Evolutionary conservation across 2,797 vertebrate genomes (phyloP).

Genomic region (Graptemys geographica): DNA sequence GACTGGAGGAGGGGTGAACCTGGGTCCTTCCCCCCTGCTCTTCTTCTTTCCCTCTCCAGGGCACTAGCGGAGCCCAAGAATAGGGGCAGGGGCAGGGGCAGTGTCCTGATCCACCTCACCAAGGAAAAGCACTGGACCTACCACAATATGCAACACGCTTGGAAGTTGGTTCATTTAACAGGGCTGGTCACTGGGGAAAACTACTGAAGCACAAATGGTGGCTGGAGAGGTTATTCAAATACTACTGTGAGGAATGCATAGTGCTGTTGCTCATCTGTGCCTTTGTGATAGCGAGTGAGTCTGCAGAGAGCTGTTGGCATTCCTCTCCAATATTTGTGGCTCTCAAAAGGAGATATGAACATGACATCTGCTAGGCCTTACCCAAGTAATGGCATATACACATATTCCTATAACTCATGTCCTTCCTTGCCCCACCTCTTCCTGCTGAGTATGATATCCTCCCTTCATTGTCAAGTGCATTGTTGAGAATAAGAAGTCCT

Average conservation of each 20-base stretch:
- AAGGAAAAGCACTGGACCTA: too few relatives aligned
- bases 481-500: fast-evolving
- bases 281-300: fast-evolving
- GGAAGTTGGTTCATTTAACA: not conserved
- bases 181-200: fast-evolving
- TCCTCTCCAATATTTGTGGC: not conserved
- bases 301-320: not conserved
- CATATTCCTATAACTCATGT: not conserved
- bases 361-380: not conserved
- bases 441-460: not conserved
- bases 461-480: not conserved
- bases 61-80: too few relatives aligned
- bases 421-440: not conserved
- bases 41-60: too few relatives aligned
- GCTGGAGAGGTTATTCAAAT: not conserved
- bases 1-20: too few relatives aligned
- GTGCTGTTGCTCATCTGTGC: fast-evolving
- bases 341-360: not conserved
- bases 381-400: not conserved
- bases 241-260: not conserved
- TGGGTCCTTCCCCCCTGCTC: too few relatives aligned
- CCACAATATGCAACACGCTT: not conserved
- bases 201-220: not conserved
- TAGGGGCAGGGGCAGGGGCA: too few relatives aligned
- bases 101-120: too few relatives aligned